Evolutionary conservation across 2,113 vertebrate species (phyloP).

Genomic region (Hippoglossus stenolepis): DNA sequence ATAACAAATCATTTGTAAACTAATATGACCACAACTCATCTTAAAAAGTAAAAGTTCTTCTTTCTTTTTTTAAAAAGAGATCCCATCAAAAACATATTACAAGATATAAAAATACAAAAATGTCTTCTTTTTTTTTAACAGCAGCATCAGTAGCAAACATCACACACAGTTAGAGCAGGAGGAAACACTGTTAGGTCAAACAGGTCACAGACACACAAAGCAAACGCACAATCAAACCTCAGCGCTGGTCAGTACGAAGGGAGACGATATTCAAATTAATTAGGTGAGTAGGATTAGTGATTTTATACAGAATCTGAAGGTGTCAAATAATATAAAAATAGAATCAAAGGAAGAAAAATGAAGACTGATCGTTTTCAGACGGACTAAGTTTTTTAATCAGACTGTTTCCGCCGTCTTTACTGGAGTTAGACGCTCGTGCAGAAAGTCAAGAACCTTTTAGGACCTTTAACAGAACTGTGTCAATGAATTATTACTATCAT

Average conservation of each 20-base stretch:
- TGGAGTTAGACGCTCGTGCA: background rate
- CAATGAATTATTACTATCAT: no score
- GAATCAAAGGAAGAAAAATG: background rate
- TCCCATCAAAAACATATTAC: background rate
- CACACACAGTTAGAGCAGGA: slow-evolving; percentile 42
- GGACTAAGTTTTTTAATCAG: slow-evolving; percentile 11
- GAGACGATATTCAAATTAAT: background rate
- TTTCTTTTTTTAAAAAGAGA: background rate
- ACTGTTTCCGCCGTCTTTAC: slow-evolving; percentile 48
- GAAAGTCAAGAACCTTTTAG: no score
- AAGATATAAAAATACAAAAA: slow-evolving; percentile 56
- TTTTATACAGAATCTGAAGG: slow-evolving; percentile 3
- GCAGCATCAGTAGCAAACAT: slow-evolving; percentile 34
- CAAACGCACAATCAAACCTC: slow-evolving; percentile 24
- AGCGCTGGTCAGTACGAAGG: slow-evolving; percentile 19
- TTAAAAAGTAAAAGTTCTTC: background rate
- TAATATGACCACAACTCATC: background rate
- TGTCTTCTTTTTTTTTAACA: slow-evolving; percentile 32
- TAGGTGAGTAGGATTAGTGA: background rate
- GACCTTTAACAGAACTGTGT: no score
- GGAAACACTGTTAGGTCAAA: slow-evolving; percentile 43
- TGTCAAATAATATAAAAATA: background rate
- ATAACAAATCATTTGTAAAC: background rate
- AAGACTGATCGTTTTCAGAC: background rate
- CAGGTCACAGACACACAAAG: slow-evolving; percentile 23